Percentiles rank a stretch among this genome's conserved stretches.
These are phyloP conservation scores for Diabrotica undecimpunctata DNA, from an alignment of 1,140 invertebrate species.

Conservation along the genomic window DNA sequence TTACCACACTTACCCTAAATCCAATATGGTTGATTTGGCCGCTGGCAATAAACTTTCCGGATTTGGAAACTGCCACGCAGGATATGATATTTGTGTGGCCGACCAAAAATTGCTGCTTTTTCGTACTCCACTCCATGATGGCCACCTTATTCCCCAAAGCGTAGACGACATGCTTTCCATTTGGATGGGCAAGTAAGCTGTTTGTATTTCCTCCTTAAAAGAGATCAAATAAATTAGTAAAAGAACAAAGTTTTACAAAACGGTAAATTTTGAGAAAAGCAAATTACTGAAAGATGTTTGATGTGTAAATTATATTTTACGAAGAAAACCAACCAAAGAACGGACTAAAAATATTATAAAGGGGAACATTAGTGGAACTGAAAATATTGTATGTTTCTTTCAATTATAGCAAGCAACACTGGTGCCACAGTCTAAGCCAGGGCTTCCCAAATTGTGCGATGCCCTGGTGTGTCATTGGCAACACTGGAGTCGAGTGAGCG, in stretches of 20 bases:
- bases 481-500: no score
- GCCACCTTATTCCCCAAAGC: constrained; percentile 81
- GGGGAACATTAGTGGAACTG: no score
- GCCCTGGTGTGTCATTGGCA: no score
- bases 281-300: no score
- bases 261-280: background rate
- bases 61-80: constrained; percentile 69
- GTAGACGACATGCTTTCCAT: constrained; percentile 73
- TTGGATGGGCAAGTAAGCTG: constrained; percentile 74
- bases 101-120: constrained; percentile 71
- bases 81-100: constrained; percentile 84
- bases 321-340: no score
- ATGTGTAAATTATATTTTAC: no score
- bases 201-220: constrained; percentile 62
- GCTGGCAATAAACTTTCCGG: constrained; percentile 77
- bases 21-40: constrained; percentile 88
- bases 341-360: no score
- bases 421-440: no score
- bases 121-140: constrained; percentile 68
- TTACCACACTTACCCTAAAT: constrained; percentile 63
- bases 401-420: no score
- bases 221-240: constrained; percentile 7
- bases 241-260: constrained; percentile 16
- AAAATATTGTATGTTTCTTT: no score
- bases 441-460: no score